These are phyloP conservation scores for Leptocoma aspasia DNA, from an alignment of 2,113 vertebrate genomes.

Conservation along the genomic window DNA sequence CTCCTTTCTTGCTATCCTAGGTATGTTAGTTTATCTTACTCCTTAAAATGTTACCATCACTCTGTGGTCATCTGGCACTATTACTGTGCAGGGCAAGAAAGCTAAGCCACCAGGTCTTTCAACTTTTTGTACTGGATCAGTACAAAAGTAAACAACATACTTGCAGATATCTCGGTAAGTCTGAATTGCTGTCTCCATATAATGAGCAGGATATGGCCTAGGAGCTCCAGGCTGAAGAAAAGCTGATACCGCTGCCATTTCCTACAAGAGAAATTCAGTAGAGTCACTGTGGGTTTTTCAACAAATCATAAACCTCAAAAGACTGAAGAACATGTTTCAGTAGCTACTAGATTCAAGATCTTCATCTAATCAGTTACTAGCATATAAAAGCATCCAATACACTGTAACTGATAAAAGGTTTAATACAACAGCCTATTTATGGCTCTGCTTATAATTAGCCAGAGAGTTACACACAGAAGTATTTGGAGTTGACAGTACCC, in stretches of 20 bases:
- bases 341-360: not conserved
- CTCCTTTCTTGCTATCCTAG: not conserved
- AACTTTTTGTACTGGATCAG: not conserved
- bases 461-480: not conserved
- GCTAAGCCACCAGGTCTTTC: not conserved
- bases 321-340: not conserved
- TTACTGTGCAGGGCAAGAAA: not conserved
- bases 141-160: slow-evolving; percentile 67
- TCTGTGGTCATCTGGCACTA: not conserved
- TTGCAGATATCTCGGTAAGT: slow-evolving; percentile 96
- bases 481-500: not conserved
- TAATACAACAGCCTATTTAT: not conserved
- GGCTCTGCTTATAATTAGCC: not conserved
- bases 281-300: not conserved
- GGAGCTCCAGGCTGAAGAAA: slow-evolving; percentile 92
- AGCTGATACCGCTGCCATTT: slow-evolving; percentile 96
- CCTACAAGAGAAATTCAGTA: slow-evolving; percentile 70
- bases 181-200: slow-evolving; percentile 98
- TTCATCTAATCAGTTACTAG: not conserved
- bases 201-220: slow-evolving; percentile 93
- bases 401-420: not conserved
- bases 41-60: not conserved
- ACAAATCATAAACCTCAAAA: not conserved
- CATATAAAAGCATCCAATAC: not conserved
- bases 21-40: not conserved